Conservation (phyloP, 2,797 vertebrate species). For the Typhlichthys subterraneus region DNA sequence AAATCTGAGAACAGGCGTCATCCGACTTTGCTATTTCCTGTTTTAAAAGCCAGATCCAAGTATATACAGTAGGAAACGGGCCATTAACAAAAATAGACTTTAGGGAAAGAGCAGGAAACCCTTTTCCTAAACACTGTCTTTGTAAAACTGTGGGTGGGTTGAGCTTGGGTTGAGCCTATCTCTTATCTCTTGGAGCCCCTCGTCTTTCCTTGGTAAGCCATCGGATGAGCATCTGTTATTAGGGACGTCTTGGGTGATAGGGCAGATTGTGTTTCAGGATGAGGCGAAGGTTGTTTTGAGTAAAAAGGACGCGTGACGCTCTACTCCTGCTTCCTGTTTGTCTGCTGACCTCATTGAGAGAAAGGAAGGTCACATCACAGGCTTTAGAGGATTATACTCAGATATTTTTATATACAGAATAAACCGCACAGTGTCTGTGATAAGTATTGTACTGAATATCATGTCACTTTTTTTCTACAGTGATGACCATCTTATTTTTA, state of each 20-base stretch:
- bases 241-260: conserved; percentile 54
- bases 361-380: conserved; percentile 35
- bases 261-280: conserved; percentile 57
- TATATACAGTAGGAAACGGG: conserved; percentile 24
- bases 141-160: conserved; percentile 14
- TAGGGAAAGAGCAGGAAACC: conserved; percentile 27
- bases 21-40: conserved; percentile 41
- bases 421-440: not conserved
- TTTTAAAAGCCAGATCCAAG: conserved; percentile 13
- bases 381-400: conserved; percentile 23
- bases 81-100: not conserved
- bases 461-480: no score
- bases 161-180: not conserved
- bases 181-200: conserved; percentile 40
- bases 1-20: conserved; percentile 35
- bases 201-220: conserved; percentile 45
- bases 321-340: conserved; percentile 52
- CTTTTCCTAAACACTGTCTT: conserved; percentile 34
- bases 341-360: conserved; percentile 50
- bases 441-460: no score
- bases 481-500: no score
- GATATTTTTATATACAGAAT: conserved; percentile 25
- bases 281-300: conserved; percentile 67
- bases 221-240: conserved; percentile 70
- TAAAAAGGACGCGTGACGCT: conserved; percentile 55